phyloP scores from a whole-genome alignment of 2,113 vertebrate genomes.

The Echinops telfairi region DNA sequence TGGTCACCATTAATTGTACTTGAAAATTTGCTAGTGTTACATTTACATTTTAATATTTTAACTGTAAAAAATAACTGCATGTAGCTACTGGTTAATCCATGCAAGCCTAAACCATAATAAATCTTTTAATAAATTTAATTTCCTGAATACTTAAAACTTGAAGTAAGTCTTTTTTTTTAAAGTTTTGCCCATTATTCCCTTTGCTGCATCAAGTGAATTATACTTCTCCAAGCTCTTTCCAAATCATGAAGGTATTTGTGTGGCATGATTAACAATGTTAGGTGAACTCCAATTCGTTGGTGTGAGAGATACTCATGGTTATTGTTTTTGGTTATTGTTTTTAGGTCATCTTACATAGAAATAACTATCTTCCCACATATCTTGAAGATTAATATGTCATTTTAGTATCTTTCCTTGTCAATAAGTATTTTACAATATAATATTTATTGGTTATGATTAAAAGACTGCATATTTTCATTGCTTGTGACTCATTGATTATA shows the following conservation, averaged over 20 bases:
- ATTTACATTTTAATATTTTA: constrained; percentile 41
- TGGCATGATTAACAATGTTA: too few relatives aligned
- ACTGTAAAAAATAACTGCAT: constrained; percentile 1
- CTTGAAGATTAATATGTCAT: neutral
- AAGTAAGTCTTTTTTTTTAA: too few relatives aligned
- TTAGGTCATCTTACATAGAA: constrained; percentile 30
- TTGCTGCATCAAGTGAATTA: too few relatives aligned
- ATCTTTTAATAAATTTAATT: too few relatives aligned
- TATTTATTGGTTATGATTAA: constrained; percentile 47
- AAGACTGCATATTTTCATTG: constrained; percentile 20
- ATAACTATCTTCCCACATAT: neutral
- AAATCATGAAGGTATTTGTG: neutral
- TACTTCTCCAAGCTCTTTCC: neutral
- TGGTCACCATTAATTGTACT: neutral
- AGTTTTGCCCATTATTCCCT: too few relatives aligned
- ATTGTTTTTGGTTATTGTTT: constrained; percentile 7
- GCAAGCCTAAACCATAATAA: too few relatives aligned
- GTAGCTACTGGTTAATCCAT: neutral
- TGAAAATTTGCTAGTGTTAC: constrained; percentile 5
- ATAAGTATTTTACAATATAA: constrained; percentile 44
- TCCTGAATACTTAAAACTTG: too few relatives aligned
- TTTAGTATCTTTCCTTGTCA: constrained; percentile 64
- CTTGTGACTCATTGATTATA: constrained; percentile 18
- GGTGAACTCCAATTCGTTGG: neutral
- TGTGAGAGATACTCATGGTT: neutral